These are phyloP conservation scores for Florisuga fusca DNA, from an alignment of 2,797 vertebrate species.

Conservation along the genomic window DNA sequence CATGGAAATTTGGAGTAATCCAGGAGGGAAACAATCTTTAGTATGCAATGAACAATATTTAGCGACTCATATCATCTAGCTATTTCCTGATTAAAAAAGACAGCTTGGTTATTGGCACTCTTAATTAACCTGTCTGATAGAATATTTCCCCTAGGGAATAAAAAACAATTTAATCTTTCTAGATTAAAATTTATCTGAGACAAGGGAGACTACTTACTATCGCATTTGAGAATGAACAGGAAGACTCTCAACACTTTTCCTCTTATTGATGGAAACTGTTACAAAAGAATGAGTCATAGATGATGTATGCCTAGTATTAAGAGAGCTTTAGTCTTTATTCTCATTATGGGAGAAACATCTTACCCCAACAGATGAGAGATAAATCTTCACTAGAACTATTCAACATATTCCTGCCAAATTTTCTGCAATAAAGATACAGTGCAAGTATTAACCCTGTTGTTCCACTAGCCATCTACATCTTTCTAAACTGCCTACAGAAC, in stretches of 20 bases:
- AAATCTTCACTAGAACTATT: neutral
- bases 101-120: neutral
- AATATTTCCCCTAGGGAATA: neutral
- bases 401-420: neutral
- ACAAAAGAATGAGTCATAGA: neutral
- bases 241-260: neutral
- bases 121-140: neutral
- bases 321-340: neutral
- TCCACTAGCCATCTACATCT: neutral
- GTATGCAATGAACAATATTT: neutral
- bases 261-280: neutral
- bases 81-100: conserved; percentile 14
- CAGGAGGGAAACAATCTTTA: neutral
- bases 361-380: neutral
- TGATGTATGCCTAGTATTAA: neutral
- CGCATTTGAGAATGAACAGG: neutral
- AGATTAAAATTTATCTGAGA: neutral
- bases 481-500: neutral
- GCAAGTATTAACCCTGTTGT: neutral
- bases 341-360: neutral
- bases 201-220: neutral
- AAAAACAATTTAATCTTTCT: neutral
- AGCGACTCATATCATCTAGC: neutral
- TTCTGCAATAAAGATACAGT: neutral
- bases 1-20: neutral